Conservation (phyloP, 1,140 invertebrate species). For the Pseudachorutes palmiensis region DNA sequence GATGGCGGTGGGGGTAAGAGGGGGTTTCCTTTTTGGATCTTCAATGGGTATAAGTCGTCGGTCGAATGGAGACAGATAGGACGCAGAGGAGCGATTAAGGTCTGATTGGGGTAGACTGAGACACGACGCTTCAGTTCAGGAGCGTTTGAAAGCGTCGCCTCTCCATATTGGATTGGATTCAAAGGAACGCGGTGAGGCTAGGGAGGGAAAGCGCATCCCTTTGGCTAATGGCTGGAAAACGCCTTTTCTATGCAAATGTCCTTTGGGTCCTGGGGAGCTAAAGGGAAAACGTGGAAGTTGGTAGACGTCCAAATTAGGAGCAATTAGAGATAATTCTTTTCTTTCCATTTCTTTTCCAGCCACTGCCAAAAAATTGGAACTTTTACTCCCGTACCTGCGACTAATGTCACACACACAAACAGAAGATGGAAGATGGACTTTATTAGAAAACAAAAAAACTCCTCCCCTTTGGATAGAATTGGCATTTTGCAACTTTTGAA, state of each 20-base stretch:
- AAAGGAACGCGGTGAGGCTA: no score
- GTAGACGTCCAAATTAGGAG: constrained; percentile 37
- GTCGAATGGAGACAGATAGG: not conserved
- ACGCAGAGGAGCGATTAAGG: not conserved
- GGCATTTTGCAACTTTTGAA: no score
- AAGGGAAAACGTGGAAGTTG: constrained; percentile 32
- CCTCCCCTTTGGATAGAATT: no score
- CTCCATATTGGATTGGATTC: no score
- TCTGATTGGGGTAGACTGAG: not conserved
- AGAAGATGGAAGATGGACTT: constrained; percentile 1
- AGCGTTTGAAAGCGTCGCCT: no score
- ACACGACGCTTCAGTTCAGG: not conserved
- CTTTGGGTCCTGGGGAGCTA: constrained; percentile 3
- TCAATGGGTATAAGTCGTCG: not conserved
- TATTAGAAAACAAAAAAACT: no score
- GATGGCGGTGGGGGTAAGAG: no score
- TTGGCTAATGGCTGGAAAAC: constrained; percentile 29
- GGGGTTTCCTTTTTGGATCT: not conserved
- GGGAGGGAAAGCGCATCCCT: no score
- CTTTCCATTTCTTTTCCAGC: constrained; percentile 14
- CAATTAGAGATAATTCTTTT: constrained; percentile 38
- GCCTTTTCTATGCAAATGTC: constrained; percentile 38
- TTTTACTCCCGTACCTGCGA: not conserved
- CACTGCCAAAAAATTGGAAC: not conserved
- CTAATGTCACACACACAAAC: constrained; percentile 10